Percentiles rank a stretch among this genome's conserved stretches.
Evolutionary conservation across 1,140 invertebrate genomes (phyloP).

Genomic region (Drosophila sturtevanti): DNA sequence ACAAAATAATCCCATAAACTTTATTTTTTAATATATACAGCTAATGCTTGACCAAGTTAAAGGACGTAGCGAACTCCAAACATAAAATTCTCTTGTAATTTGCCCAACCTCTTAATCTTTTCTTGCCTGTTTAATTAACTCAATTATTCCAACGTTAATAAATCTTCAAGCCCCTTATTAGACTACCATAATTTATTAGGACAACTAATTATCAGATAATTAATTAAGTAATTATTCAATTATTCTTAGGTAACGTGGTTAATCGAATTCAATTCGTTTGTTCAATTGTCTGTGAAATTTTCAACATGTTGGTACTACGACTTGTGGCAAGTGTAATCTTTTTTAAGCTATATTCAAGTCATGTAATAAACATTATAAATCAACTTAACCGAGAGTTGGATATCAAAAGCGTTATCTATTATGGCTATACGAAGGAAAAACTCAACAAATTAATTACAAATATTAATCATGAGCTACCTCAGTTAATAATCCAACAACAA

Average conservation of each 20-base stretch:
- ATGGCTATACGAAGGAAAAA: neutral
- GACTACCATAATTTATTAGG: neutral
- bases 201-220: slow-evolving; percentile 10
- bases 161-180: neutral
- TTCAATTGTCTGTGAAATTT: slow-evolving; percentile 7
- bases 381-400: slow-evolving; percentile 13
- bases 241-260: neutral
- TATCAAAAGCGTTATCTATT: slow-evolving; percentile 21
- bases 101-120: too few species aligned
- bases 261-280: neutral
- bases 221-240: neutral
- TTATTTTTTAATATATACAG: too few species aligned
- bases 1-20: too few species aligned
- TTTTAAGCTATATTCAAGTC: neutral
- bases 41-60: too few species aligned
- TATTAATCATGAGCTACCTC: neutral
- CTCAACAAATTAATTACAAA: neutral
- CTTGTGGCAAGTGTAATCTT: neutral
- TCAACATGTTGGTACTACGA: slow-evolving; percentile 21
- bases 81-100: neutral
- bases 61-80: too few species aligned
- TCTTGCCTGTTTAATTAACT: neutral
- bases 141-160: neutral
- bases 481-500: slow-evolving; percentile 16
- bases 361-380: neutral